Evolutionary conservation across 2,888 invertebrate species (phyloP), one percentile per base, ranked within the genome.

Genomic region (Zygaena filipendulae): DNA sequence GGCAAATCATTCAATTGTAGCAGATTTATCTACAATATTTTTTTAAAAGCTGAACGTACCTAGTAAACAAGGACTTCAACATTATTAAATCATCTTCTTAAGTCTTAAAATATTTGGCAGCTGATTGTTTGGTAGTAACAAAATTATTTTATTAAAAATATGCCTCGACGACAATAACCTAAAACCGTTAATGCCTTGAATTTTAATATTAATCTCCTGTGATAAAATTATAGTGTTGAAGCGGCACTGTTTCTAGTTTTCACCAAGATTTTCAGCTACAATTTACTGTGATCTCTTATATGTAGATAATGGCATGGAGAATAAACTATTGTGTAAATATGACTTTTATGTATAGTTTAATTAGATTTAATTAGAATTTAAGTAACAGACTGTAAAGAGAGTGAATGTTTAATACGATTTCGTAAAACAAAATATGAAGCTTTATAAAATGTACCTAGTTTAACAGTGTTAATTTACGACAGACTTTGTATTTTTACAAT

Each of bases 261-360:
- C 70, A 70, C 69, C 62, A 74, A 74, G 68, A 75, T 79, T 80
- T 79, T 77, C 79, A 79, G 80, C 81, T 80, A 80, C 80, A 77
- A 79, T 80, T 80, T 79, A 81, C 81, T 81, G 81, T 81, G 81
- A 81, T 81, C 81, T 81, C 81, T 80, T 69, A 16, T 16, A 16
- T 7, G 56, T 70, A 68, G 67, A 67, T 69, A 67, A 69, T 67
- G 60, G 63, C 67, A 68, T 66, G 69, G 63, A 63, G 51, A 66
- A 54, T 48, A 61, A 66, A 50, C 57, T 63, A 60, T 59, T 53
- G 51, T 57, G 77, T 77, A 77, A 66, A 77, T 77, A 77, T 59
- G 62, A 69, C 44, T 38, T 47, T 59, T 37, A 39, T 44, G 43
- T 43, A 39, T 43, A 52, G 40, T 41, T 43, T 39, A 36, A 30